Evolutionary conservation across 2,113 vertebrate species (phyloP), one percentile per base, ranked within the genome.

Genomic region (Ibidorhyncha struthersii): DNA sequence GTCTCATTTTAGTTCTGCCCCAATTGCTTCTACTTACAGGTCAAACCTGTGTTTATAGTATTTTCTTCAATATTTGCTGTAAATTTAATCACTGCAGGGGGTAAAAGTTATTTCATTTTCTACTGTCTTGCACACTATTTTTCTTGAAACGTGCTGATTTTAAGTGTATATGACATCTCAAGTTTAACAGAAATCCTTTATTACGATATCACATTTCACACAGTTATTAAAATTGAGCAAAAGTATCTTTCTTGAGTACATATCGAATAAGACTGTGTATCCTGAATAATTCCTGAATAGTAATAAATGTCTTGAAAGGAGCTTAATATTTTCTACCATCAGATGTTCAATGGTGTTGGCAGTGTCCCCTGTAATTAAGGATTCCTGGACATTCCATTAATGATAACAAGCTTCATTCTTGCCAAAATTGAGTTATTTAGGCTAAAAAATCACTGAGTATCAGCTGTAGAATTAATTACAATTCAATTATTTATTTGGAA

Each of bases 31-130:
- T 43, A 66, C 13, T 65, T 34, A 74, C 19, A 93, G 85, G 85
- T 91, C 71, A 96, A 93, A 76, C 18, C 41, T 80, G 40, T 58
- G 11, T 89, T 95, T 92, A 85, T 70, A 63, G 70, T 84, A 63
- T 97, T 87, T 89, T 87, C 80, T 70, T 93, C 56, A 84, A 58
- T 86, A 70, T 84, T 96, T 85, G 50, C 89, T 87, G n/a, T 87
- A 94, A 96, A 97, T 97, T 93, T 94, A 91, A 88, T 72, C 92
- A 91, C 86, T 79, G 36, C 59, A 61, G 77, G 70, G 67, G 34
- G n/a, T 65, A 76, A 38, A 58, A 81, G 22, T 94, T 34, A 38
- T 69, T 96, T 91, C 2, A 83, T 84, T 97, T 96, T 96, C 78
- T 73, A 40, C 78, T 67, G 7, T 89, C 13, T 59, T 93, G 34